phyloP scores from a whole-genome alignment of 2,888 invertebrate genomes.

The Theristus sp. region DNA sequence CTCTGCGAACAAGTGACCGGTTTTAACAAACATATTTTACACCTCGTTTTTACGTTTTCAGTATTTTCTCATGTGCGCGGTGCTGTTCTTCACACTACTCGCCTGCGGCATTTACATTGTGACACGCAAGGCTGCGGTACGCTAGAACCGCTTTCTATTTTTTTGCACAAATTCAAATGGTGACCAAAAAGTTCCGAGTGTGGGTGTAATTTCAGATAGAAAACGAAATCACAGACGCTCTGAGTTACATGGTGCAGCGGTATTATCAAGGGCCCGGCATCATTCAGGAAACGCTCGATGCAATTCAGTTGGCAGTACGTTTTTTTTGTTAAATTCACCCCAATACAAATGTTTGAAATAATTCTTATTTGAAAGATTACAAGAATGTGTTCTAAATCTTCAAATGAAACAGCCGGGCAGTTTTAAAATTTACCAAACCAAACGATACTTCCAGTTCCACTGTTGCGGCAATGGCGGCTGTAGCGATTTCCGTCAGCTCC shows the following conservation, averaged over 20 bases:
- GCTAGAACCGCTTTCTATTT: neutral
- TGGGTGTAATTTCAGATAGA: slow-evolving; percentile 17
- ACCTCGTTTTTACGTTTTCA: slow-evolving; percentile 1
- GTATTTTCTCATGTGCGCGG: slow-evolving; percentile 16
- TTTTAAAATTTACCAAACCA: too few species aligned
- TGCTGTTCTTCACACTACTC: slow-evolving; percentile 20
- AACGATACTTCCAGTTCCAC: slow-evolving; percentile 4
- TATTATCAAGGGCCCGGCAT: slow-evolving; percentile 25
- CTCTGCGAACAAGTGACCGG: too few species aligned
- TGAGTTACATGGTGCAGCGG: slow-evolving; percentile 28
- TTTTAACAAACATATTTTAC: too few species aligned
- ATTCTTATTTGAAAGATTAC: too few species aligned
- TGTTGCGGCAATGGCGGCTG: slow-evolving; percentile 23
- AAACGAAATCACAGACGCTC: slow-evolving; percentile 24
- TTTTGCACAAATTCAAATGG: neutral
- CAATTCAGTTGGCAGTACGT: slow-evolving; percentile 18
- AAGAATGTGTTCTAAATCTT: too few species aligned
- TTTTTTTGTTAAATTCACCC: neutral
- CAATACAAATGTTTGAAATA: neutral
- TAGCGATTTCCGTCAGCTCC: slow-evolving; percentile 22
- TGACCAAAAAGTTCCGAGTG: neutral
- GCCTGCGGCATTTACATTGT: slow-evolving; percentile 20
- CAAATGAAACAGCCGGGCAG: neutral
- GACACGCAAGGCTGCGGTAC: slow-evolving; percentile 22
- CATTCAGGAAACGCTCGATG: slow-evolving; percentile 23